These are phyloP conservation scores for Melinopterus prodromus DNA, from an alignment of 2,888 invertebrate species.

Conservation along the genomic window DNA sequence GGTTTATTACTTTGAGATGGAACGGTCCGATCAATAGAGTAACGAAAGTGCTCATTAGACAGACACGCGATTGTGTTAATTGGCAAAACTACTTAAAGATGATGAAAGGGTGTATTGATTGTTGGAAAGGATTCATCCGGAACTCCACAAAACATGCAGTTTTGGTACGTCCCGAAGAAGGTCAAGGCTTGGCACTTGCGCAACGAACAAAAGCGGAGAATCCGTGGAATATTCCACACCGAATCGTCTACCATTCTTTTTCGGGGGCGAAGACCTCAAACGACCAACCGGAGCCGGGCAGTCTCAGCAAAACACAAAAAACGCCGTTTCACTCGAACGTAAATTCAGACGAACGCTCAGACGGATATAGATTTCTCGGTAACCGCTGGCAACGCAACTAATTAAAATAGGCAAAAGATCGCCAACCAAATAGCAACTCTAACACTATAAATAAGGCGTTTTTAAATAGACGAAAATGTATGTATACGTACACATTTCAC, in stretches of 20 bases:
- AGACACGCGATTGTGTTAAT: no score
- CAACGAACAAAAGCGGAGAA: constrained; percentile 8
- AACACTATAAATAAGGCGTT: neutral
- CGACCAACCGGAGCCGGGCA: neutral
- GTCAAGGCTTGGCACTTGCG: constrained; percentile 30
- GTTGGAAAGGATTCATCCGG: neutral
- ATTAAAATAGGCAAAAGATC: neutral
- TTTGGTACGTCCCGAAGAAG: constrained; percentile 16
- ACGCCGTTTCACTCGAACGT: neutral
- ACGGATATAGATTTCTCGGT: neutral
- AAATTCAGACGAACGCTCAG: neutral
- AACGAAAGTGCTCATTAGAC: no score
- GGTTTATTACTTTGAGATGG: no score
- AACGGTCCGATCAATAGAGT: no score
- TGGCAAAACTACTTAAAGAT: no score
- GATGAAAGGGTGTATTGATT: neutral
- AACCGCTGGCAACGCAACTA: neutral
- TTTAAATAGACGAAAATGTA: neutral
- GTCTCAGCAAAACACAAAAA: neutral
- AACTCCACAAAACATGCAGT: constrained; percentile 5
- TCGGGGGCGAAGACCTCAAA: neutral
- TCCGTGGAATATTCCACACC: constrained; percentile 16
- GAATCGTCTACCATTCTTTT: neutral
- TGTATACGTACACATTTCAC: constrained; percentile 56
- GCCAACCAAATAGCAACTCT: neutral